phyloP scores from a whole-genome alignment of 2,113 vertebrate genomes.

The Embiotoca jacksoni region DNA sequence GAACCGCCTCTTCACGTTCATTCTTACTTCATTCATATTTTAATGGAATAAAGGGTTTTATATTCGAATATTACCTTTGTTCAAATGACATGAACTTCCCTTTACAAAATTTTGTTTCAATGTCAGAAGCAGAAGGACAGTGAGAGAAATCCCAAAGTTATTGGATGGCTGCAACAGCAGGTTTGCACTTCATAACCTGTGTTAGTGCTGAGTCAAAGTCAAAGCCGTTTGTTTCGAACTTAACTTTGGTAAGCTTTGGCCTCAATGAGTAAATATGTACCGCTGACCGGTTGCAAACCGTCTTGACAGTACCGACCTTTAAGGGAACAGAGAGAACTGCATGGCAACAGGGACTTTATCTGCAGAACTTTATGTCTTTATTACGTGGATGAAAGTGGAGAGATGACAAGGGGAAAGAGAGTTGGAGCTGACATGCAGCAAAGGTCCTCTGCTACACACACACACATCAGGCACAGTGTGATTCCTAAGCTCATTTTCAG shows the following conservation, averaged over 20 bases:
- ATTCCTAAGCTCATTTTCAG: too few species aligned
- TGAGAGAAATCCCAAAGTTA: neutral
- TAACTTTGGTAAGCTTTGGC: neutral
- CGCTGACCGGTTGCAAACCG: neutral
- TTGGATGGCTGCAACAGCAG: neutral
- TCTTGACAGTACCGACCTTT: constrained; percentile 7
- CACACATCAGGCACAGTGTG: too few species aligned
- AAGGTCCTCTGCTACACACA: too few species aligned
- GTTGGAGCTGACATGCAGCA: too few species aligned
- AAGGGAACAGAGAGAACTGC: neutral
- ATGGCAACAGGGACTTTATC: neutral
- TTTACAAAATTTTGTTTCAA: neutral
- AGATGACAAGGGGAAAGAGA: neutral
- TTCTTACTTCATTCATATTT: constrained; percentile 6
- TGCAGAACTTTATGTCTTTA: neutral
- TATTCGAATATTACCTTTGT: constrained; percentile 28
- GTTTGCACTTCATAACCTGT: too few species aligned
- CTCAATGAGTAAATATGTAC: neutral
- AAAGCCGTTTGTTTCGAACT: too few species aligned
- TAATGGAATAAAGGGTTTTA: constrained; percentile 24
- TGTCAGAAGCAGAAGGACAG: constrained; percentile 10
- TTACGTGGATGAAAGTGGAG: neutral
- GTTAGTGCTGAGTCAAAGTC: too few species aligned
- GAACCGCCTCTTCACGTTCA: constrained; percentile 42
- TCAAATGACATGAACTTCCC: constrained; percentile 19